Percentiles rank a stretch among this genome's conserved stretches.
phyloP scores from a whole-genome alignment of 2,797 vertebrate species.

The Lutjanus campechanus region DNA sequence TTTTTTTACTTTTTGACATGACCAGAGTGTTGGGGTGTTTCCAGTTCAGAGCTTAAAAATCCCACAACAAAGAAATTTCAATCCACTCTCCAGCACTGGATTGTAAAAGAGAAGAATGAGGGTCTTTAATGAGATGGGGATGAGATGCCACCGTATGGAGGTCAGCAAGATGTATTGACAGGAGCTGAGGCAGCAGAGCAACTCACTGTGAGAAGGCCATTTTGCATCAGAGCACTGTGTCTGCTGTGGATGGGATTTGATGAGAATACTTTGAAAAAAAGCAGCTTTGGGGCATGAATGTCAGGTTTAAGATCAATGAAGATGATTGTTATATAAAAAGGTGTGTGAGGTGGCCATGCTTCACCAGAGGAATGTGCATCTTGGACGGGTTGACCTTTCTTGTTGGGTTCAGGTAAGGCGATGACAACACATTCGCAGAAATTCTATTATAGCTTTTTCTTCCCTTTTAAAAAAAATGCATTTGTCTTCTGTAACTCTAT shows the following conservation, averaged over 20 bases:
- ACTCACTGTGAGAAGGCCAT: constrained; percentile 23
- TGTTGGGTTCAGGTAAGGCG: constrained; percentile 40
- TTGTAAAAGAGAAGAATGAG: constrained; percentile 46
- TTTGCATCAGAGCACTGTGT: constrained; percentile 14
- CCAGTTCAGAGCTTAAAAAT: constrained; percentile 5
- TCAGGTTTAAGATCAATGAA: constrained; percentile 39
- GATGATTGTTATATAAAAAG: constrained; percentile 15
- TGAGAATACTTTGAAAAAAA: constrained; percentile 21
- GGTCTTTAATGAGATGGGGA: constrained; percentile 52
- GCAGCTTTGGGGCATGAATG: constrained; percentile 25
- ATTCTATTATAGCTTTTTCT: constrained; percentile 42
- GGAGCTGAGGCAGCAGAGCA: constrained; percentile 33
- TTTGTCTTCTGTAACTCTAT: constrained; percentile 19
- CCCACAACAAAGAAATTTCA: constrained; percentile 12
- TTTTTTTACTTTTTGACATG: neutral
- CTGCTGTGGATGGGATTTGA: constrained; percentile 17
- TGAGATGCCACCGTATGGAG: constrained; percentile 44
- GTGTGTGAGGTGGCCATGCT: constrained; percentile 22
- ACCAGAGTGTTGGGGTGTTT: neutral
- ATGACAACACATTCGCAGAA: constrained; percentile 28
- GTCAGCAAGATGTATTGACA: constrained; percentile 55
- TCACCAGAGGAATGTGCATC: constrained; percentile 39
- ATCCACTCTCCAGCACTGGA: constrained; percentile 7
- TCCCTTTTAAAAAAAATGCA: constrained; percentile 25
- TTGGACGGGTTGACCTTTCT: constrained; percentile 64